A percentile compares a stretch with the other conserved stretches of the same genome.
phyloP scores from a whole-genome alignment of 2,888 invertebrate genomes.

The Trissolcus japonicus region DNA sequence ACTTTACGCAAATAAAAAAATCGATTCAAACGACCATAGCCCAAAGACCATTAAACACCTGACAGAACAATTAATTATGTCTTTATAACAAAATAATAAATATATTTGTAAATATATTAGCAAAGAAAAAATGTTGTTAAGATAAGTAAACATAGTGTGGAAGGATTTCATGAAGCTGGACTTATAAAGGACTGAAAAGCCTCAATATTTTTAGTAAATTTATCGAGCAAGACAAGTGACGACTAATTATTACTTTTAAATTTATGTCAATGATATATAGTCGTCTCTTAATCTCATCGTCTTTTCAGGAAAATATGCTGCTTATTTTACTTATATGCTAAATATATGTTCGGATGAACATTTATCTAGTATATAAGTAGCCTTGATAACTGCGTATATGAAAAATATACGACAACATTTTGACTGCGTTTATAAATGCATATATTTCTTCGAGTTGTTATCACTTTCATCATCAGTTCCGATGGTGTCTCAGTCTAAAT shows the following conservation, averaged over 20 bases:
- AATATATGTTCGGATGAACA: no score
- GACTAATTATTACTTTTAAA: constrained; percentile 9
- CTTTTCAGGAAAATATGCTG: constrained; percentile 36
- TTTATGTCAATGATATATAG: background rate
- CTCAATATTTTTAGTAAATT: constrained; percentile 34
- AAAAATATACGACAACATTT: no score
- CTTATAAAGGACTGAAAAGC: constrained; percentile 36
- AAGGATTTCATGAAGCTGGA: constrained; percentile 44
- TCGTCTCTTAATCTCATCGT: constrained; percentile 16
- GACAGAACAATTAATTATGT: constrained; percentile 37
- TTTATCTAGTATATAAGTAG: no score
- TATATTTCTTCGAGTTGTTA: no score
- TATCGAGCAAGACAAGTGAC: constrained; percentile 14
- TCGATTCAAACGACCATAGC: constrained; percentile 13
- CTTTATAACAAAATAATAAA: constrained; percentile 45
- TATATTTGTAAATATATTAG: constrained; percentile 37
- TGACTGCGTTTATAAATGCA: no score
- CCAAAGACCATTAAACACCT: no score
- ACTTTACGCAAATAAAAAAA: constrained; percentile 58
- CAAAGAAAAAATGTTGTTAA: constrained; percentile 43
- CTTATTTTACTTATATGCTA: background rate
- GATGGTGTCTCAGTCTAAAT: constrained; percentile 31
- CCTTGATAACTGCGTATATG: no score
- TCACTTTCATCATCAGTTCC: no score
- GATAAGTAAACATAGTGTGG: constrained; percentile 44